phyloP scores from a whole-genome alignment of 2,888 invertebrate genomes.

The Oasisia sp. region DNA sequence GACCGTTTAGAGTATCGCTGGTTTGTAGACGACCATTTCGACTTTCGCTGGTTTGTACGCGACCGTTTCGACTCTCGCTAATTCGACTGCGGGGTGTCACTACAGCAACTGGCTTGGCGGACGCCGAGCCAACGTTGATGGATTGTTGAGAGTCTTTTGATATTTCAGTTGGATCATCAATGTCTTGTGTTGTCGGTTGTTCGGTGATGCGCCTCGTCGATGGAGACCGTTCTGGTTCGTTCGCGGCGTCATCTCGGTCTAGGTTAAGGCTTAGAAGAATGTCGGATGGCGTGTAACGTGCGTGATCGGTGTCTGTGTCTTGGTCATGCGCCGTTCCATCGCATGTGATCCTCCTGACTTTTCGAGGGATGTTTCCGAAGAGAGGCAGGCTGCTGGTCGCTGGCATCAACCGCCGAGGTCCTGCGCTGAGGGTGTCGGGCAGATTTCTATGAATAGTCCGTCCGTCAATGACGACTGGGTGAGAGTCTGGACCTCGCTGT shows the following conservation, averaged over 20 bases:
- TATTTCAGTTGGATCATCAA: background rate
- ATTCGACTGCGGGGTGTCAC: background rate
- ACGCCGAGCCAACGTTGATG: background rate
- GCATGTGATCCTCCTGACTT: background rate
- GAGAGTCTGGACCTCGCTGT: background rate
- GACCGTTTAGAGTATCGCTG: background rate
- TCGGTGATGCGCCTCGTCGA: background rate
- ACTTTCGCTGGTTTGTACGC: background rate
- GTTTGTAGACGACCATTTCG: no score
- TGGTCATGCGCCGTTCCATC: background rate
- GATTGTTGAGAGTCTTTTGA: background rate
- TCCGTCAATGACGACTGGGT: background rate
- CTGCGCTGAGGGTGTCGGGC: background rate
- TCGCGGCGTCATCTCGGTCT: background rate
- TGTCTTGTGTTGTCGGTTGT: background rate
- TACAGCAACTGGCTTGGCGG: background rate
- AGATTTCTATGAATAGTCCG: background rate
- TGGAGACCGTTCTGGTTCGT: background rate
- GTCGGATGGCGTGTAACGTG: background rate
- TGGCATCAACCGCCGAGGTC: background rate
- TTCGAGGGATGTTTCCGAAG: background rate
- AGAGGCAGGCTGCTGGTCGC: background rate
- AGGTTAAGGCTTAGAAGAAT: background rate
- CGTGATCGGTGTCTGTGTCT: background rate
- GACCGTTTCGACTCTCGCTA: background rate